These are phyloP conservation scores for Belgica antarctica DNA, from an alignment of 2,888 invertebrate genomes.

Conservation along the genomic window DNA sequence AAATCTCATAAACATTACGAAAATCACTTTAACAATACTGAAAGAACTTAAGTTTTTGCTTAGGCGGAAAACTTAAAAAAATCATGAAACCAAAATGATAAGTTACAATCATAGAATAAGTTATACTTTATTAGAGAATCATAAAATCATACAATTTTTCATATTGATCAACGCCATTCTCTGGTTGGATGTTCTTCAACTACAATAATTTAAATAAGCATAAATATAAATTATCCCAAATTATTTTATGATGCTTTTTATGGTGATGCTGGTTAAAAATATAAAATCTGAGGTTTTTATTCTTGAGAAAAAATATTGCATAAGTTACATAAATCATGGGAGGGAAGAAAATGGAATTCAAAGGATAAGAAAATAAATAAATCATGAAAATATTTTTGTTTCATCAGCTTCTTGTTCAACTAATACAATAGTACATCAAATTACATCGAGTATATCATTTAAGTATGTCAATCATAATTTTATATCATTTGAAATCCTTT, in stretches of 20 bases:
- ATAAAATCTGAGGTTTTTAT: not conserved
- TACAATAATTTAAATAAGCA: conserved; percentile 22
- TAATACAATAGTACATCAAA: conserved; percentile 43
- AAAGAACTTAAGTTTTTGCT: conserved; percentile 25
- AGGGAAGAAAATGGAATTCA: not conserved
- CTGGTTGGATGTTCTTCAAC: not conserved
- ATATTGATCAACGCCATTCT: not conserved
- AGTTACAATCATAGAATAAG: conserved; percentile 42
- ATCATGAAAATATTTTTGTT: conserved; percentile 2
- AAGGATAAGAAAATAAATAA: not conserved
- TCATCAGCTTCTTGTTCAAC: conserved; percentile 31
- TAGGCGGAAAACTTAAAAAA: not conserved
- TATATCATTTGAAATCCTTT: conserved; percentile 2
- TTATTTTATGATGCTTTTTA: not conserved
- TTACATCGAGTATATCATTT: conserved; percentile 40
- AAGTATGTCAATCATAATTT: conserved; percentile 28
- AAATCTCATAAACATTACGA: no score
- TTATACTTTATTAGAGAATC: conserved; percentile 43
- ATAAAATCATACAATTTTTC: conserved; percentile 42
- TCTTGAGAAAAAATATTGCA: conserved; percentile 14
- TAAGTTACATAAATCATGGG: not conserved
- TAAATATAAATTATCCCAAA: conserved; percentile 18
- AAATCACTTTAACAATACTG: conserved; percentile 31
- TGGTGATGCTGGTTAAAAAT: conserved; percentile 29
- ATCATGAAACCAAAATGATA: conserved; percentile 39